Base-by-base conservation (phyloP, 2,113 vertebrate genomes). In the Todiramphus saurophagus region DNA sequence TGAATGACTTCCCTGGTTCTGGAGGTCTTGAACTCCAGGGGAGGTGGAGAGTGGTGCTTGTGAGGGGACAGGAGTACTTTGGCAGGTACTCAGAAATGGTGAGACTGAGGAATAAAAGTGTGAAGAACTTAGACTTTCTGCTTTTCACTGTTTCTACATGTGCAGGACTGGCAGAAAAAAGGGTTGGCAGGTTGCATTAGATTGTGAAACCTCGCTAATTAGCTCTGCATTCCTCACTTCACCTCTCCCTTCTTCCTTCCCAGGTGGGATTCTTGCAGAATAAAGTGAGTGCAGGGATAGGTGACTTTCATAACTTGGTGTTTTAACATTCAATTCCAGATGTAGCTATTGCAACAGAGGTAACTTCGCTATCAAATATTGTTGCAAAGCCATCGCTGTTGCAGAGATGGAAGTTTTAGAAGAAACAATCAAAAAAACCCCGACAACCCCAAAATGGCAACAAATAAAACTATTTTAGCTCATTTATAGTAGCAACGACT, bases 391-490 rank as follows among this genome's bases (percentile, higher is more conserved):
- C 19, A 11, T 25, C 64, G 72, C 68, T 30, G 37, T 85, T 76
- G 43, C 43, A 7, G 43, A 43, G 41, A 35, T 23, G 33, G 59
- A 19, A 11, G 6, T 37, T 95, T 93, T 74, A 60, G 30, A 66
- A 74, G 59, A 90, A 89, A 37, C 48, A 75, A n/a, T 27, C 5
- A 43, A 20, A 20, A 63, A 25, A 39, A 21, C 27, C 63, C 6
- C 21, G 0, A 63, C 56, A 82, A 25, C 37, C n/a, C n/a, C 60
- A 25, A 75, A 79, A 60, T 56, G 24, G 13, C 21, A 74, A 68
- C 16, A 82, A 15, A 81, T 75, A 48, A 39, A 86, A 48, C 35
- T 66, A 11, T n/a, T 91, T 93, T 84, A 83, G 48, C 59, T 96
- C 53, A 13, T 82, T 82, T 64, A 27, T 51, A 85, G n/a, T 43